phyloP scores from a whole-genome alignment of 1,140 invertebrate genomes.

The Eubasilissa regina region DNA sequence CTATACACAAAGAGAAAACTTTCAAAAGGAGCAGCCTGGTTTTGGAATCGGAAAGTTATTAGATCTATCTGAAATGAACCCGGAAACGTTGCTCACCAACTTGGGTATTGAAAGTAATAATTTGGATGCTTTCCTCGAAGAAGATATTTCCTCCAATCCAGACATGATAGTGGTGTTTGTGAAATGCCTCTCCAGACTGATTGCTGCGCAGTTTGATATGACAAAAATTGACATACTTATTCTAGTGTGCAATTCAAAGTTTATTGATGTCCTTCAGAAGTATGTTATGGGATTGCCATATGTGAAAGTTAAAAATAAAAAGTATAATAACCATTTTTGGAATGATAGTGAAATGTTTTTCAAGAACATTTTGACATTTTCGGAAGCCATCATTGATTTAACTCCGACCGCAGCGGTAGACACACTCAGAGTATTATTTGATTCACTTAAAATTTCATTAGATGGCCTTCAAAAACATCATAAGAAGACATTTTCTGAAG shows the following conservation, averaged over 20 bases:
- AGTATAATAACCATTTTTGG: conserved; percentile 66
- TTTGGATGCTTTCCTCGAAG: conserved; percentile 31
- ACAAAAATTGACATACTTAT: conserved; percentile 65
- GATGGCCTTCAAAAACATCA: conserved; percentile 65
- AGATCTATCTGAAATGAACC: conserved; percentile 6
- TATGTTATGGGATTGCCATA: conserved; percentile 67
- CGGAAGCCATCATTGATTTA: conserved; percentile 63
- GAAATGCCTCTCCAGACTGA: conserved; percentile 65
- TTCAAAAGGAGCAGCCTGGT: neutral
- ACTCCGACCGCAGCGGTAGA: conserved; percentile 65
- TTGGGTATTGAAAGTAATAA: conserved; percentile 15
- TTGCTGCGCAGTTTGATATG: conserved; percentile 64
- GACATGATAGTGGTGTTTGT: conserved; percentile 64
- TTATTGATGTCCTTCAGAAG: conserved; percentile 62
- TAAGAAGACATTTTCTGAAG: conserved; percentile 63
- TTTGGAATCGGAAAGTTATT: conserved; percentile 2
- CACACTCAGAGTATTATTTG: conserved; percentile 65
- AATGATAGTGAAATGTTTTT: conserved; percentile 66
- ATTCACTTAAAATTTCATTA: conserved; percentile 63
- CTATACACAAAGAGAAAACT: no score
- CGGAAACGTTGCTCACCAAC: conserved; percentile 1
- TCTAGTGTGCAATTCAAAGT: conserved; percentile 65
- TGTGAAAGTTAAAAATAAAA: conserved; percentile 61
- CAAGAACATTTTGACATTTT: conserved; percentile 64
- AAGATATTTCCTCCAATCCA: neutral